Evolutionary conservation across 2,888 invertebrate species (phyloP), one percentile per base, ranked within the genome.

Genomic region (Axea sp.): DNA sequence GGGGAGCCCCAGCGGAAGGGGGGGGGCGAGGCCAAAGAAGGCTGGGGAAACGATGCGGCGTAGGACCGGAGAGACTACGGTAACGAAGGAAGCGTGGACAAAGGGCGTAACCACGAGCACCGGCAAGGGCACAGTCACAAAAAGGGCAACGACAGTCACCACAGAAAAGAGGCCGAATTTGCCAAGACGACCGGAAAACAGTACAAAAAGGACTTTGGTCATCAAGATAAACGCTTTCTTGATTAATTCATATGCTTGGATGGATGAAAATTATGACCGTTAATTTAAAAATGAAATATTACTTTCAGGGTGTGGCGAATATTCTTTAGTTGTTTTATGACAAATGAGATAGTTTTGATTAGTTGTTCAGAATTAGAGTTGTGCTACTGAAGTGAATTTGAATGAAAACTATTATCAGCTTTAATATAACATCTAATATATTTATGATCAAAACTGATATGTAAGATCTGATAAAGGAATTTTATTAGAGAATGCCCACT

Each of bases 11-110:
- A 91, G 71, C 89, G 88, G 0, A 88, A 90, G n/a, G n/a, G 89
- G 62, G 88, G 90, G 68, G 93, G 92, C 2, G 90, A 85, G 9
- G 89, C 89, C 75, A 88, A 90, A 77, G 89, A 92, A 80, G 92
- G 90, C 2, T 90, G 89, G 3, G 88, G 90, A 35, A 88, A 89
- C 60, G 89, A 91, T 45, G 87, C 90, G 0, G 91, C 87, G 1
- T 89, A 31, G 77, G 88, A 90, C 41, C 89, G 90, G 53, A 89
- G 87, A 6, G 88, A 89, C 26, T 89, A 88, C 33, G 91, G 91
- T 0, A 90, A 90, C 76, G 88, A 90, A 77, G 93, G 91, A 0
- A 89, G 87, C 77, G 88, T 89, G 78, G 90, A 91, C 71, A 90
- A 92, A 76, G 92, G 92, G 0, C 89, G 90, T 73, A 81, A 88